These are phyloP conservation scores for Linnaemya tessellans DNA, from an alignment of 2,888 invertebrate species.

Conservation along the genomic window DNA sequence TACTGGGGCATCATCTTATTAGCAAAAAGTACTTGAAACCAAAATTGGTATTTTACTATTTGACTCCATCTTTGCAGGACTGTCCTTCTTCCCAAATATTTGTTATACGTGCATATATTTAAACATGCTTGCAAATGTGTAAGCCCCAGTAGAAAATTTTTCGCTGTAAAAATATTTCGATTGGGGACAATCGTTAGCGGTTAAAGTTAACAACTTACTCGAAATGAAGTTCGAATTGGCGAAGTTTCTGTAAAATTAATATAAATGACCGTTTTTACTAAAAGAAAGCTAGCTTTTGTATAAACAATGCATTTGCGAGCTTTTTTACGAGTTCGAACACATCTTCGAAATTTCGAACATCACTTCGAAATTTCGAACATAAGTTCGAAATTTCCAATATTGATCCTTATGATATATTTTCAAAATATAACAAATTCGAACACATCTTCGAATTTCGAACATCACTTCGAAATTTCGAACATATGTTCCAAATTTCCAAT, in stretches of 20 bases:
- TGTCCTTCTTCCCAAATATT: background rate
- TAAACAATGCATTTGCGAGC: too few species aligned
- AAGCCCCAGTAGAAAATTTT: background rate
- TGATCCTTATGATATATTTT: too few species aligned
- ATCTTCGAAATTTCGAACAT: background rate
- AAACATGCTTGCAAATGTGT: conserved; percentile 49
- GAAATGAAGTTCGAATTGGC: background rate
- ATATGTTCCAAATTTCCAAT: conserved; percentile 1
- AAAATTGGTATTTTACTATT: conserved; percentile 17
- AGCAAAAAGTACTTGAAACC: background rate
- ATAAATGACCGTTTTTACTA: background rate
- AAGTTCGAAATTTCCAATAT: conserved; percentile 1
- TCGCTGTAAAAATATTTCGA: background rate
- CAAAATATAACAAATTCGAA: too few species aligned
- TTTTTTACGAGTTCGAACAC: background rate
- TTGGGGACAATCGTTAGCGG: background rate
- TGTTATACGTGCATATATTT: conserved; percentile 35
- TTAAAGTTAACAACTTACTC: background rate
- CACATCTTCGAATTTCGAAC: background rate
- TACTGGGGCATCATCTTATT: background rate
- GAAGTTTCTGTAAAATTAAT: background rate
- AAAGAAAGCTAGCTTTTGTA: too few species aligned
- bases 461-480: background rate
- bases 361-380: background rate
- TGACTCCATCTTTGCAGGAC: background rate